phyloP scores from a whole-genome alignment of 2,113 vertebrate species.

The Actenoides hombroni region DNA sequence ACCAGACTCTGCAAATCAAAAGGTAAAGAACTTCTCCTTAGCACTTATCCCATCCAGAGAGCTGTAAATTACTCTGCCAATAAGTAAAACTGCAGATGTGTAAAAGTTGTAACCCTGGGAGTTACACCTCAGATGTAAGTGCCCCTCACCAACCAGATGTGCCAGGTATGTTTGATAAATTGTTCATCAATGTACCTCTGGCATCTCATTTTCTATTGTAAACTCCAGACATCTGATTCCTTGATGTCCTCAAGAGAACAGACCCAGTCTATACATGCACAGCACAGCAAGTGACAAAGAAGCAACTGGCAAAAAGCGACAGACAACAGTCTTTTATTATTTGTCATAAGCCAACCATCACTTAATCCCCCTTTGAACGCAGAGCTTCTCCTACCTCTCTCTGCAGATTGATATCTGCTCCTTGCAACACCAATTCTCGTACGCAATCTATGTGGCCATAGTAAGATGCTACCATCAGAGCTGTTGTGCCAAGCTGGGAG shows the following conservation, averaged over 20 bases:
- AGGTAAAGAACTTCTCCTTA: background rate
- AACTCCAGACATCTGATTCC: background rate
- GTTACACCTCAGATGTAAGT: background rate
- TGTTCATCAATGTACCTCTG: background rate
- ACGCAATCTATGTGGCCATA: slow-evolving; percentile 88
- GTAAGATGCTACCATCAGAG: slow-evolving; percentile 95
- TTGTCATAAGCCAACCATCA: background rate
- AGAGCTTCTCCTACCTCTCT: slow-evolving; percentile 84
- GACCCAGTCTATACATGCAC: background rate
- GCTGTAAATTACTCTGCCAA: background rate
- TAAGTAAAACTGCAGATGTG: background rate
- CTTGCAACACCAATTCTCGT: slow-evolving; percentile 91
- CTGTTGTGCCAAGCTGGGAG: slow-evolving; percentile 88
- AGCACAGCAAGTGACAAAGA: background rate
- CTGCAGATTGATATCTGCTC: slow-evolving; percentile 96
- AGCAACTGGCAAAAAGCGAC: background rate
- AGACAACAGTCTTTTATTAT: background rate
- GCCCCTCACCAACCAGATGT: background rate
- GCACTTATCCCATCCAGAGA: background rate
- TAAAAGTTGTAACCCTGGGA: background rate
- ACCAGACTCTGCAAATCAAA: background rate
- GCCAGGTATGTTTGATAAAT: background rate
- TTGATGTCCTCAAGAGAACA: background rate
- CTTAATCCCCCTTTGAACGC: background rate
- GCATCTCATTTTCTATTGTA: background rate